Conservation (phyloP, 2,797 vertebrate species). For the Danio aesculapii region DNA sequence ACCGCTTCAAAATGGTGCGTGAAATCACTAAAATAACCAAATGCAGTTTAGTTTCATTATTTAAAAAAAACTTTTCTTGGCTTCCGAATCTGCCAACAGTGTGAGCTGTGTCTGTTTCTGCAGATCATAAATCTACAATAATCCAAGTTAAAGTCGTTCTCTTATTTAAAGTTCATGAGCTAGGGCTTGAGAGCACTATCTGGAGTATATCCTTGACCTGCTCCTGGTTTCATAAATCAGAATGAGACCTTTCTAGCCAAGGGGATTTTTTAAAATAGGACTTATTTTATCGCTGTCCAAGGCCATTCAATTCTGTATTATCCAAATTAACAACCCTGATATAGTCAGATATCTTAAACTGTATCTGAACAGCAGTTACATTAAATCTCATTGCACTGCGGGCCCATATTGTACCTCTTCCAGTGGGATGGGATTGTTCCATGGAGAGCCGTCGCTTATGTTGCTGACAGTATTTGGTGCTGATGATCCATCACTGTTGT, state of each 20-base stretch:
- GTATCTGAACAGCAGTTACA: constrained; percentile 17
- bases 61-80: background rate
- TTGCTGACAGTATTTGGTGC: constrained; percentile 61
- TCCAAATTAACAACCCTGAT: constrained; percentile 42
- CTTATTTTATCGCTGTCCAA: constrained; percentile 19
- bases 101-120: background rate
- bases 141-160: constrained; percentile 19
- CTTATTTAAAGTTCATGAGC: constrained; percentile 25
- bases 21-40: background rate
- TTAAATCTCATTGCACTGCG: constrained; percentile 20
- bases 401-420: constrained; percentile 25
- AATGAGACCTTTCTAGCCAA: constrained; percentile 7
- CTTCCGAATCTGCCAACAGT: background rate
- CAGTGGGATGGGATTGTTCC: constrained; percentile 5
- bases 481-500: constrained; percentile 75
- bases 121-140: constrained; percentile 20
- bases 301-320: constrained; percentile 32
- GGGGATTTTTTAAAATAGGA: constrained; percentile 31
- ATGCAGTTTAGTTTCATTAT: background rate
- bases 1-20: too few relatives aligned
- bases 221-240: constrained; percentile 32
- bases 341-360: constrained; percentile 33
- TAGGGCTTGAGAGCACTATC: constrained; percentile 1
- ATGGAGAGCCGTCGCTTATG: constrained; percentile 1
- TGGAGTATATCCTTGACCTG: constrained; percentile 20